Evolutionary conservation across 1,140 invertebrate species (phyloP).

Genomic region (Nasonia vitripennis): DNA sequence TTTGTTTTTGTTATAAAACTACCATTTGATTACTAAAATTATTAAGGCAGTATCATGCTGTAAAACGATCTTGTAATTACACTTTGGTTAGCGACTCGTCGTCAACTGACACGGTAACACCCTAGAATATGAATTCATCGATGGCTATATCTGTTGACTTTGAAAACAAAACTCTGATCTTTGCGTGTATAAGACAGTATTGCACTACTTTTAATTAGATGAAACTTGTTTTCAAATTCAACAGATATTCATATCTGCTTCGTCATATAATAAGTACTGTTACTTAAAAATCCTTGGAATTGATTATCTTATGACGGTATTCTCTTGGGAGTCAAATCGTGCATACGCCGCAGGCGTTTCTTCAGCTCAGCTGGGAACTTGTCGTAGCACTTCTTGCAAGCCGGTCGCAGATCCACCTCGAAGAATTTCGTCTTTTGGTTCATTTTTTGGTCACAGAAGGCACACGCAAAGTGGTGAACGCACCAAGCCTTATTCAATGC

Average conservation of each 20-base stretch:
- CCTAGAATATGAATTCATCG: neutral
- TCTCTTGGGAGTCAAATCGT: conserved; percentile 81
- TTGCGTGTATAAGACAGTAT: neutral
- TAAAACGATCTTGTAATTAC: neutral
- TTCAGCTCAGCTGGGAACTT: conserved; percentile 96
- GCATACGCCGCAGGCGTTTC: conserved; percentile 87
- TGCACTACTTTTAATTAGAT: neutral
- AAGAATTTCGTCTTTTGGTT: conserved; percentile 99
- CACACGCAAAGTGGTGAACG: conserved; percentile 99
- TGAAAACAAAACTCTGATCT: neutral
- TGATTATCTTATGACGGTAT: conserved; percentile 65
- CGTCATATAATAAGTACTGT: conserved; percentile 1
- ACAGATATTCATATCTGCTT: neutral
- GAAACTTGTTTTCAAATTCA: neutral
- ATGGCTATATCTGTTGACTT: neutral
- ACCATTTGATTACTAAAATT: neutral
- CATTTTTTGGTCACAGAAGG: conserved; percentile 97
- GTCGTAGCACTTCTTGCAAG: conserved; percentile 99
- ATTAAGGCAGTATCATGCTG: neutral
- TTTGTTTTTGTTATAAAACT: neutral
- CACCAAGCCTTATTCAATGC: conserved; percentile 99
- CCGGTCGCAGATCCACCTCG: conserved; percentile 98
- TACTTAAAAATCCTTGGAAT: conserved; percentile 29
- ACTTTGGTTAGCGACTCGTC: conserved; percentile 26
- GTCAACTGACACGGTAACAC: neutral